Percentiles rank a stretch among this genome's conserved stretches.
These are phyloP conservation scores for Nicator chloris DNA, from an alignment of 2,113 vertebrate species.

Conservation along the genomic window DNA sequence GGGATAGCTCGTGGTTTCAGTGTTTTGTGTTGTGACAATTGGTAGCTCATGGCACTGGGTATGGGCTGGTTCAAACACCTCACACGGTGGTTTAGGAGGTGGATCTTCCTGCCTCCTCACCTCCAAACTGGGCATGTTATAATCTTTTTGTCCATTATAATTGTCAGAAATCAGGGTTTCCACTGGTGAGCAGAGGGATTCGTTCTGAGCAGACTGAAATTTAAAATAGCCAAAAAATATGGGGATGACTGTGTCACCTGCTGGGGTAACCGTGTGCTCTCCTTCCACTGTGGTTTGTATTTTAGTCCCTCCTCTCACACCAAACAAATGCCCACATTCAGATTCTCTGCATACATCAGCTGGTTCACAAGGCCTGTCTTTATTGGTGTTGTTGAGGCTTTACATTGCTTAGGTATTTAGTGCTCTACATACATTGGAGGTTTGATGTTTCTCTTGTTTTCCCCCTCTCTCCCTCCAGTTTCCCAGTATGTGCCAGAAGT, in stretches of 20 bases:
- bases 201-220: not conserved
- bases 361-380: not conserved
- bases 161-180: not conserved
- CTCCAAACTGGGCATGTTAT: not conserved
- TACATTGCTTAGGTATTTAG: not conserved
- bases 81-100: not conserved
- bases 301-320: not conserved
- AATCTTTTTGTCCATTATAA: not conserved
- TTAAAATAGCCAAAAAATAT: not conserved
- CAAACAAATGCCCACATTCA: not conserved
- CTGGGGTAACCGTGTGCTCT: not conserved
- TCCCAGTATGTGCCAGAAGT: not conserved
- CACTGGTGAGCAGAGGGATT: not conserved
- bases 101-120: not conserved
- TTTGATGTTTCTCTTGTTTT: not conserved
- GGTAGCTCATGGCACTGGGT: not conserved
- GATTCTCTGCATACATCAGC: not conserved
- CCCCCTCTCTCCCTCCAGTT: not conserved
- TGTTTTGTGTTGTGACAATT: not conserved
- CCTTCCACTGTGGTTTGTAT: not conserved
- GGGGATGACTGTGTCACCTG: rapidly evolving
- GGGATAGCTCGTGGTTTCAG: not conserved
- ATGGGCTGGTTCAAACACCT: not conserved
- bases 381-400: not conserved
- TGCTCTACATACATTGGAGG: not conserved